Evolutionary conservation across 1,140 invertebrate genomes (phyloP).

Genomic region (Aricia agestis): DNA sequence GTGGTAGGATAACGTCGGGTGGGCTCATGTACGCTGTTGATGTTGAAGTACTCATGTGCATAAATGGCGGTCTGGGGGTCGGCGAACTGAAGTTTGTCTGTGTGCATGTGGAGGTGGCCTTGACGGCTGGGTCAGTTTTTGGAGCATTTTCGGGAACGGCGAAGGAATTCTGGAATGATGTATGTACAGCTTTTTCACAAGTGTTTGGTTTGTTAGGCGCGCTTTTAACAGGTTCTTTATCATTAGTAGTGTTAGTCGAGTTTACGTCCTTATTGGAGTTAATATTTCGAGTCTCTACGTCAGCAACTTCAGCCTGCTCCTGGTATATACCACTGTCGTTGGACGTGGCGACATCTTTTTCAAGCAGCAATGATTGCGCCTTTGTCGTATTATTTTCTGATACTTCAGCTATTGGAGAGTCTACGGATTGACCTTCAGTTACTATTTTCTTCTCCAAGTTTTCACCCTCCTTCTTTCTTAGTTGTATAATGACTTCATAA

Average conservation of each 20-base stretch:
- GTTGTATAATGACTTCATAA: slow-evolving; percentile 66
- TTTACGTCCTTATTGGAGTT: background rate
- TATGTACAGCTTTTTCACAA: slow-evolving; percentile 42
- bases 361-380: background rate
- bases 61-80: slow-evolving; percentile 45
- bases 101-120: slow-evolving; percentile 52
- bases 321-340: background rate
- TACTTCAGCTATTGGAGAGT: background rate
- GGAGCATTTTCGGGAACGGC: slow-evolving; percentile 30
- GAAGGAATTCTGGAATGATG: slow-evolving; percentile 40
- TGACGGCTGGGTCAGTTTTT: slow-evolving; percentile 34
- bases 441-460: slow-evolving; percentile 19
- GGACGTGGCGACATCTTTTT: background rate
- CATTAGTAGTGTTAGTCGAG: background rate
- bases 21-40: slow-evolving; percentile 74
- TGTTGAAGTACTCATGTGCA: slow-evolving; percentile 69
- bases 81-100: slow-evolving; percentile 56
- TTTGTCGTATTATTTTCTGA: background rate
- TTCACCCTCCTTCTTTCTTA: slow-evolving; percentile 56
- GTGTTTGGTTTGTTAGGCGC: slow-evolving; percentile 17
- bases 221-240: slow-evolving; percentile 13
- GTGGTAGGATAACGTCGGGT: slow-evolving; percentile 61
- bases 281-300: background rate
- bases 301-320: background rate
- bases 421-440: background rate